Percentiles rank a stretch among this genome's conserved stretches.
Evolutionary conservation across 2,797 vertebrate genomes (phyloP).

Genomic region (Syndactyla subalaris): DNA sequence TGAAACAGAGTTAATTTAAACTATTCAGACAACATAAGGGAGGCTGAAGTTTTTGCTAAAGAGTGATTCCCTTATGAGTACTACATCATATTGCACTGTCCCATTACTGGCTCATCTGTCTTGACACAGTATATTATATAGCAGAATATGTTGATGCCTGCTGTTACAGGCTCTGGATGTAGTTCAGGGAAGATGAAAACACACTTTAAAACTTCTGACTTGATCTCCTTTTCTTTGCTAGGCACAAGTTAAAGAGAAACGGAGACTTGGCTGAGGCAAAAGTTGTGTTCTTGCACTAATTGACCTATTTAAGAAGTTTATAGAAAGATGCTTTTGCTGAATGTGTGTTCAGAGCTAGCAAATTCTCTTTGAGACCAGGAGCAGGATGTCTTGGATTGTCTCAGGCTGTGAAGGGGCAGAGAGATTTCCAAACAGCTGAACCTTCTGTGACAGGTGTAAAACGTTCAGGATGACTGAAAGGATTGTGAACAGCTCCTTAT

Average conservation of each 20-base stretch:
- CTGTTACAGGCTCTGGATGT: not conserved
- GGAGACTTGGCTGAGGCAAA: not conserved
- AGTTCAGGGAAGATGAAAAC: not conserved
- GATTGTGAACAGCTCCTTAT: not conserved
- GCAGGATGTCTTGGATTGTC: not conserved
- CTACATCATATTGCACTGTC: rapidly evolving
- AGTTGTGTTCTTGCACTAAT: not conserved
- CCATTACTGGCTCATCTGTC: not conserved
- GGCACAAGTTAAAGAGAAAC: not conserved
- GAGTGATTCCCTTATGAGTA: not conserved
- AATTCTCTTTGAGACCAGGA: not conserved
- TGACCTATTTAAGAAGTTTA: not conserved
- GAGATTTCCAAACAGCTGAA: not conserved
- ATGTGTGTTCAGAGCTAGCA: not conserved
- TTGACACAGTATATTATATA: not conserved
- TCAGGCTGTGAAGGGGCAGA: not conserved
- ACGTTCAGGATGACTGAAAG: not conserved
- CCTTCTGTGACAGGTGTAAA: not conserved
- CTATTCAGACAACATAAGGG: not conserved
- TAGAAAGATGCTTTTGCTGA: not conserved
- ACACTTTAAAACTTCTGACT: not conserved
- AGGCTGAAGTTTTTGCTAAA: not conserved
- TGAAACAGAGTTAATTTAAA: not conserved
- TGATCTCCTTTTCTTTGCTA: not conserved
- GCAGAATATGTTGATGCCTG: not conserved